A percentile compares a stretch with the other conserved stretches of the same genome.
phyloP scores from a whole-genome alignment of 2,113 vertebrate genomes.

The Stegastes partitus region DNA sequence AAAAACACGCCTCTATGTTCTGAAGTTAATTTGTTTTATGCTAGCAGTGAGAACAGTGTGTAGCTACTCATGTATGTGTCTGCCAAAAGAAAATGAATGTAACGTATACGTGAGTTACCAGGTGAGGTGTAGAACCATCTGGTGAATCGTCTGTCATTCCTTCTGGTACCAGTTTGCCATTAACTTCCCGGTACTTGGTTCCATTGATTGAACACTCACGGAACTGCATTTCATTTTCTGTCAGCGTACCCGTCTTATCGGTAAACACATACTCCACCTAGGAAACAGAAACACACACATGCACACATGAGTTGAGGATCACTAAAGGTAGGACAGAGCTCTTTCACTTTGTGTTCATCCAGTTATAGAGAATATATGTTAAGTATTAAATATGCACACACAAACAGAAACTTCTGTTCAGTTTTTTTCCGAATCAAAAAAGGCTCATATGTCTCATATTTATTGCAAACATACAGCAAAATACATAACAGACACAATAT shows the following conservation, averaged over 20 bases:
- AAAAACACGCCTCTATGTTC: neutral
- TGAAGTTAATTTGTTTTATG: neutral
- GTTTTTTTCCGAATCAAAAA: too few species aligned
- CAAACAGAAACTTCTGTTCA: neutral
- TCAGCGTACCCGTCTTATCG: constrained; percentile 97
- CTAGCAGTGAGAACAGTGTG: neutral
- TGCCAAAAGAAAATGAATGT: neutral
- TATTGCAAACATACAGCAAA: too few species aligned
- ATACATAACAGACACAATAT: too few species aligned
- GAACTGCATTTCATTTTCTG: constrained; percentile 99
- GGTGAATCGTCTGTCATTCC: constrained; percentile 91
- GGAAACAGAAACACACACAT: constrained; percentile 9
- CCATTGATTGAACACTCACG: constrained; percentile 97
- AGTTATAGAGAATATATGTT: too few species aligned
- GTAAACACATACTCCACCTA: constrained; percentile 99
- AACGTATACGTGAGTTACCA: constrained; percentile 81
- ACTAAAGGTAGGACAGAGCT: neutral
- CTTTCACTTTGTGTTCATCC: too few species aligned
- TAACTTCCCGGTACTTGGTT: constrained; percentile 95
- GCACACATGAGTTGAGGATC: neutral
- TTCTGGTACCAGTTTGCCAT: constrained; percentile 92
- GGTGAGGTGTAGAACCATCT: constrained; percentile 82
- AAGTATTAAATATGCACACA: neutral
- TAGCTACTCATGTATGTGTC: neutral
- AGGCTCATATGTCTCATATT: too few species aligned